These are phyloP conservation scores for Galagoides demidoff DNA, from an alignment of 2,797 vertebrate species.

Conservation along the genomic window DNA sequence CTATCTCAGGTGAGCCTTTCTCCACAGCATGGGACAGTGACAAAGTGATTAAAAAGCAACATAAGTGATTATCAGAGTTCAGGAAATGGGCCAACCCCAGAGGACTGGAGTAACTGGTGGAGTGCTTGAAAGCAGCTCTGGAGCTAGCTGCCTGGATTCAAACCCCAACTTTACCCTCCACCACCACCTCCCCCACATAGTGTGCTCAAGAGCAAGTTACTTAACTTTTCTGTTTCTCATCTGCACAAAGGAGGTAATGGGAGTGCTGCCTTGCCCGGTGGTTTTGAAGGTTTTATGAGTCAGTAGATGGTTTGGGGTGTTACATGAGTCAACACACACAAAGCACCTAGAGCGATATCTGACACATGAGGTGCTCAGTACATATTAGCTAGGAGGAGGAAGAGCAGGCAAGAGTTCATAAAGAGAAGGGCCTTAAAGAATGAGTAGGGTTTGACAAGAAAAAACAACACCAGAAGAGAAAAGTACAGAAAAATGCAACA, in stretches of 20 bases:
- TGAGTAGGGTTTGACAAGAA: not conserved
- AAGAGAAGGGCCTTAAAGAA: not conserved
- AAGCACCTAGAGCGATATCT: not conserved
- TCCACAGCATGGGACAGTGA: not conserved
- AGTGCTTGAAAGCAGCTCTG: not conserved
- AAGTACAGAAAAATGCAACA: not conserved
- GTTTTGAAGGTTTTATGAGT: not conserved
- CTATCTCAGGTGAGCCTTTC: not conserved
- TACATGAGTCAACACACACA: not conserved
- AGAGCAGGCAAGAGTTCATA: not conserved
- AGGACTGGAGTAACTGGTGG: no score
- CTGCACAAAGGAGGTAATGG: not conserved
- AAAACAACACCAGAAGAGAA: not conserved
- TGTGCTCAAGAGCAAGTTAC: not conserved
- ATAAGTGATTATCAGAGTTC: not conserved
- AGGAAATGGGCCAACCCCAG: not conserved
- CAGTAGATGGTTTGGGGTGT: not conserved
- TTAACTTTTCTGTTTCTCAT: not conserved
- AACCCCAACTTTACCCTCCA: not conserved
- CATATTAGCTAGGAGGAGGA: not conserved
- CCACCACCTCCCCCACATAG: not conserved
- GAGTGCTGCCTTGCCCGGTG: no score
- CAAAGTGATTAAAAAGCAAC: not conserved
- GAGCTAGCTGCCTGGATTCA: not conserved
- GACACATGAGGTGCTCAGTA: not conserved